phyloP scores from a whole-genome alignment of 37 sponge, comb jelly and placozoan genomes.

The Chondrilla cf. caribensis region DNA sequence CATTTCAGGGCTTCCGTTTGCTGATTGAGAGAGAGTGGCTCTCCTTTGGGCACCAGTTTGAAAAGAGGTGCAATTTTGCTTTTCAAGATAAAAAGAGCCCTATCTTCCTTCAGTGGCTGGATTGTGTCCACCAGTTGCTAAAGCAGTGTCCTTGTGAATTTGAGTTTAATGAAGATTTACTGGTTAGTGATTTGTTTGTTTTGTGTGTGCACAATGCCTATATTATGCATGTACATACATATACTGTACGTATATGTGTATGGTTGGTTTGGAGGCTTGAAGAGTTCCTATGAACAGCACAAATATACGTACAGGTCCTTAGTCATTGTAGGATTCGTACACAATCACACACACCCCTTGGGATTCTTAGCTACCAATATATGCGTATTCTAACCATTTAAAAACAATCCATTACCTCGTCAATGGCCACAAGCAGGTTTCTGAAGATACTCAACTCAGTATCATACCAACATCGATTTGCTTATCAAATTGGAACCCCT shows the following conservation, averaged over 20 bases:
- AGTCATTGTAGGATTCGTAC: no score
- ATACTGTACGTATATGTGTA: neutral
- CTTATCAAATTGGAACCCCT: no score
- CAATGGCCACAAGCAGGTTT: no score
- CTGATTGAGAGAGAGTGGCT: conserved; percentile 91
- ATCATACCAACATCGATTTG: no score
- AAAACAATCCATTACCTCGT: no score
- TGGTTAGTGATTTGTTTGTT: conserved; percentile 48
- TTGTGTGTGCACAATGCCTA: neutral
- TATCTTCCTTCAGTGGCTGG: conserved; percentile 93
- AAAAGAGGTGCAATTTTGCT: conserved; percentile 66
- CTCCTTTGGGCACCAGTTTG: conserved; percentile 88
- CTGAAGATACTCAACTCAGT: no score
- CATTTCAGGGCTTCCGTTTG: conserved; percentile 77
- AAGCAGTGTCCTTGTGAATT: conserved; percentile 87
- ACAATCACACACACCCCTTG: no score
- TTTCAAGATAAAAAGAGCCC: conserved; percentile 47
- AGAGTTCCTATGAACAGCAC: no score
- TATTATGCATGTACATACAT: neutral
- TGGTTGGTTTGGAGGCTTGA: no score
- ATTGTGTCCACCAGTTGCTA: conserved; percentile 83
- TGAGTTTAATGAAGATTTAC: conserved; percentile 74
- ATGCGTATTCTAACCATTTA: no score
- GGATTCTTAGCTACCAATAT: no score
- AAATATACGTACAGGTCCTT: no score